Evolutionary conservation across 2,888 invertebrate genomes (phyloP), one percentile per base, ranked within the genome.

Genomic region (Troides helena): DNA sequence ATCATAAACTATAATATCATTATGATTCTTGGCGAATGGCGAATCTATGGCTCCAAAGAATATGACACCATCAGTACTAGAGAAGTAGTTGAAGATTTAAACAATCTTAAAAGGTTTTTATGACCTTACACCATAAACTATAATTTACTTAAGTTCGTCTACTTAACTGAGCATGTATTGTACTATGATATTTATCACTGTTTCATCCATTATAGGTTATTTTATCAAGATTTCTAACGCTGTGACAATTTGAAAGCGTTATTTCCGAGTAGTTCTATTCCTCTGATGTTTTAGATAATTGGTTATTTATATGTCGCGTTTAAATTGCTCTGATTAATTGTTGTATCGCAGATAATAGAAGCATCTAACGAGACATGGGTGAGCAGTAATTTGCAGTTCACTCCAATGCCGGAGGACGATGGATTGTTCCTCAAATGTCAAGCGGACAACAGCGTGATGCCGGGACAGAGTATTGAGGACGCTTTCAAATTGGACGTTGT

Each of bases 381-480:
- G 72, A 93, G 95, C 82, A 97, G 97, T 85, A 95, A 95, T 67
- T 90, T 98, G 76, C 95, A 95, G 76, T 97, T 98, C 87, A 95
- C 95, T 78, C 97, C 98, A 21, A 92, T 95, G 75, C 96, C 97
- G 1, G 97, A 97, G 81, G 98, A 98, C 85, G 96, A 98, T 81
- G 96, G 96, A 10, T 96, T 96, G 70, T 94, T 95, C 82, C 93
- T 98, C 74, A 97, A 96, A 85, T 98, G 98, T 85, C 95, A 96
- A 78, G 97, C 97, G 7, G 96, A 97, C 83, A 98, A 98, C 93
- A 96, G 95, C 68, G 94, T 95, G 73, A 93, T 98, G 72, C 94
- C 95, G 17, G 95, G 95, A 64, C 95, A 95, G 69, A 95, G 95
- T 76, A 94, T 97, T 70, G 97, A 98, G 80, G 97, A 98, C 88